These are phyloP conservation scores for Propithecus coquereli DNA, from an alignment of 2,113 vertebrate species.

Conservation along the genomic window DNA sequence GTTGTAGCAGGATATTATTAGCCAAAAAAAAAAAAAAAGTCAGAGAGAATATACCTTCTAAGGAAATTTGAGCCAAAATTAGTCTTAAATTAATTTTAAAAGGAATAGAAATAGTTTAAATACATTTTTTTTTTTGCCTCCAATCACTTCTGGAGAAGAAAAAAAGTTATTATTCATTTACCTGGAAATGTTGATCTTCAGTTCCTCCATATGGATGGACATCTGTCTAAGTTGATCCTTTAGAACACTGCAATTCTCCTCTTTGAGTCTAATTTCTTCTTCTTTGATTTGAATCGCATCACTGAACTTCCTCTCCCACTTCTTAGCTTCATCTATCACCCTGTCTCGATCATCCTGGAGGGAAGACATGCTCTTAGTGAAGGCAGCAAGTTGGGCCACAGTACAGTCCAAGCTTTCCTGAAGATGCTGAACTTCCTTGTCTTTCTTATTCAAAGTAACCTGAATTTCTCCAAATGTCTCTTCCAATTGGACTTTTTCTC, in stretches of 20 bases:
- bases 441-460: constrained; percentile 80
- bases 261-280: constrained; percentile 87
- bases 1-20: neutral
- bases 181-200: constrained; percentile 84
- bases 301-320: constrained; percentile 93
- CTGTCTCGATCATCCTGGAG: constrained; percentile 96
- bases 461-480: constrained; percentile 81
- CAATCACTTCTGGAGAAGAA: neutral
- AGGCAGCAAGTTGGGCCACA: constrained; percentile 92
- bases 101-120: neutral
- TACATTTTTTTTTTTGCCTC: neutral
- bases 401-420: constrained; percentile 90
- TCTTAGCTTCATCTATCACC: constrained; percentile 92
- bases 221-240: constrained; percentile 86
- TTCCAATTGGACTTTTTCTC: constrained; percentile 85
- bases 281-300: constrained; percentile 92
- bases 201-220: constrained; percentile 83
- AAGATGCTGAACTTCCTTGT: constrained; percentile 84
- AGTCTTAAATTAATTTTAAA: neutral
- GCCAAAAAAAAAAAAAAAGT: neutral
- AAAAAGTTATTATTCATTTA: constrained; percentile 48
- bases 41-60: neutral
- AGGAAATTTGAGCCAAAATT: constrained; percentile 17
- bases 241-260: constrained; percentile 83
- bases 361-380: constrained; percentile 96